Evolutionary conservation across 2,888 invertebrate genomes (phyloP), one percentile per base, ranked within the genome.

Genomic region (Ophioninae sp.): DNA sequence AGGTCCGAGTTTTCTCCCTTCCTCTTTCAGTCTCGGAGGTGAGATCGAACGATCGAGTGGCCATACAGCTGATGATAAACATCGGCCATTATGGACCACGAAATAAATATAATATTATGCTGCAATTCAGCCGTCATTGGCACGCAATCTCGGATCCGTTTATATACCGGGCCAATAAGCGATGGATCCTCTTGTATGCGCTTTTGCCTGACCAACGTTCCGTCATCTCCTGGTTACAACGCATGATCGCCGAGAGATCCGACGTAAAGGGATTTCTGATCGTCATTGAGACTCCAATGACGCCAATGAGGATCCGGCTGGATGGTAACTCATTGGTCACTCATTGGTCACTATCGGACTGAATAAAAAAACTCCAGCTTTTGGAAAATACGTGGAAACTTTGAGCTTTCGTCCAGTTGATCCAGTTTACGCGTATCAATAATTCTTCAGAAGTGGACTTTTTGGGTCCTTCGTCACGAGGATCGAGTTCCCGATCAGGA

Each of bases 51-150:
- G 84, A 82, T 85, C 83, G 83, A 83, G 83, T 77, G 67, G 61
- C 69, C 81, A 67, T 78, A 76, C 67, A 67, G 44, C 44, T 59
- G 77, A 73, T 68, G 85, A 86, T 85, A 85, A 83, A 78, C 77
- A 85, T 86, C 86, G 85, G 72, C 84, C 84, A 81, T 85, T 85
- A 80, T 71, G 76, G 68, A 72, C 79, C 82, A 80, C 80, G 72
- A 80, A 86, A 86, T 85, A 84, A 85, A 83, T 76, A 79, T 79
- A 79, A 81, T 76, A 68, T 84, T 68, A 73, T 75, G 72, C 72
- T 51, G 61, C 68, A 75, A 76, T 81, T 81, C 76, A 71, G 75
- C 72, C 67, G 58, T 81, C 80, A 81, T 78, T 74, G 77, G 69
- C 72, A 65, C 65, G 72, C 71, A 76, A 65, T 72, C 71, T 73